These are phyloP conservation scores for Grammomys surdaster DNA, from an alignment of 2,113 vertebrate genomes.

Conservation along the genomic window DNA sequence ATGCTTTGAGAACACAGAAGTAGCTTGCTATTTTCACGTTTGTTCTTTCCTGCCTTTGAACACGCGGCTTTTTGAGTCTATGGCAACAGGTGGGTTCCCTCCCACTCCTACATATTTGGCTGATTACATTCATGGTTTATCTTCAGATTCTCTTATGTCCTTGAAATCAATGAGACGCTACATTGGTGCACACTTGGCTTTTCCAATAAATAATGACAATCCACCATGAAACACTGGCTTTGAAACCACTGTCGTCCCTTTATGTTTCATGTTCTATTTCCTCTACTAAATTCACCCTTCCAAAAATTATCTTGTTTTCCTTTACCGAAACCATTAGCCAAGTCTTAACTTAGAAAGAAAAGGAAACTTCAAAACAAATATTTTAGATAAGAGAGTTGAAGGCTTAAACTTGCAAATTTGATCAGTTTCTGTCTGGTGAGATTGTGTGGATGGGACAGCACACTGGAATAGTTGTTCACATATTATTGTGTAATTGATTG, in stretches of 20 bases:
- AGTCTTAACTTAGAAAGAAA: neutral
- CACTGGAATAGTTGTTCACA: neutral
- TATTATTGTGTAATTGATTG: neutral
- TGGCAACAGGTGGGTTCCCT: conserved; percentile 77
- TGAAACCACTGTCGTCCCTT: conserved; percentile 24
- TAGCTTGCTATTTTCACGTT: conserved; percentile 65
- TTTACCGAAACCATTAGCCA: neutral
- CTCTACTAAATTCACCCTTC: neutral
- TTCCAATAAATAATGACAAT: conserved; percentile 65
- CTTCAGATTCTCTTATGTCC: conserved; percentile 43
- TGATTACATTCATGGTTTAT: conserved; percentile 72
- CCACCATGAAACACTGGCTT: conserved; percentile 24
- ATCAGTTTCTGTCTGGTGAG: neutral
- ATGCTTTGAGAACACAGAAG: conserved; percentile 64
- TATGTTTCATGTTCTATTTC: conserved; percentile 27
- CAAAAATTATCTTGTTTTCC: neutral
- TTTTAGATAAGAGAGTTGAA: neutral
- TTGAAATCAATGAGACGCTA: conserved; percentile 9
- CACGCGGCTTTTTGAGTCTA: conserved; percentile 53
- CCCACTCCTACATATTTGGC: conserved; percentile 75
- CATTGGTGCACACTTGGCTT: conserved; percentile 21
- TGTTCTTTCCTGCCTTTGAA: conserved; percentile 80
- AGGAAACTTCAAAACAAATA: neutral
- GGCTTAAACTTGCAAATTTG: neutral
- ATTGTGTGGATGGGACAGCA: neutral